Base-by-base conservation (phyloP, 2,888 invertebrate species). In the Lepas anatifera region DNA sequence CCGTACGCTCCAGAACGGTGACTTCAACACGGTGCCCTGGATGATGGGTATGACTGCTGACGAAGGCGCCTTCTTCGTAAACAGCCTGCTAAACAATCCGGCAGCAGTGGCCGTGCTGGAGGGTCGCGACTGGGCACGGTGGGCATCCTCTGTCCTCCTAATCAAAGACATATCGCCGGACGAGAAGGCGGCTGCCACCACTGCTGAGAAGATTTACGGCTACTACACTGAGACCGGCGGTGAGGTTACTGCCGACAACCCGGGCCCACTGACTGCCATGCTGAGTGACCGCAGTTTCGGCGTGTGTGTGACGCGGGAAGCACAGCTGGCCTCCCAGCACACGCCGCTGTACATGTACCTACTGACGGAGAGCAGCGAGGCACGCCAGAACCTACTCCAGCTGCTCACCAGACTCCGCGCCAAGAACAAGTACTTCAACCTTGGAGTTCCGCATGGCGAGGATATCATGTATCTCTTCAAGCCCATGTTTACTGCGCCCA, bases 281-380 rank as follows among this genome's bases (percentile, higher is more conserved):
- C 2, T 58, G 6, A 3, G 25, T 3, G 58, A 58, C 32, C 29
- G 58, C 8, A 7, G 16, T 7, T 58, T 58, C 22, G 6, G 22
- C 22, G 29, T 8, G 11, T 6, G 58, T 22, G 35, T 58, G 8
- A 32, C 8, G 13, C 32, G 35, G 18, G 58, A 58, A 35, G 18
- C 25, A 18, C 25, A 41, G 29, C 67, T 43, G 27, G 67, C 67
- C 41, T 22, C 67, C 16, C 25, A n/a, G 4, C 43, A 46, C 67
- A 43, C 41, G 29, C 41, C 39, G 25, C 41, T 67, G 29, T 68
- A 68, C 75, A 16, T 73, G 73, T 18, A 74, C 74, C 3, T 58
- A 18, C 32, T 58, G 18, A 35, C 32, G 22, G 25, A 58, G 11
- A 35, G 18, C 1, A 35, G 58, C 7, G 22, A 18, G 8, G 58